Base-by-base conservation (phyloP, 2,113 vertebrate species). In the Strix uralensis region DNA sequence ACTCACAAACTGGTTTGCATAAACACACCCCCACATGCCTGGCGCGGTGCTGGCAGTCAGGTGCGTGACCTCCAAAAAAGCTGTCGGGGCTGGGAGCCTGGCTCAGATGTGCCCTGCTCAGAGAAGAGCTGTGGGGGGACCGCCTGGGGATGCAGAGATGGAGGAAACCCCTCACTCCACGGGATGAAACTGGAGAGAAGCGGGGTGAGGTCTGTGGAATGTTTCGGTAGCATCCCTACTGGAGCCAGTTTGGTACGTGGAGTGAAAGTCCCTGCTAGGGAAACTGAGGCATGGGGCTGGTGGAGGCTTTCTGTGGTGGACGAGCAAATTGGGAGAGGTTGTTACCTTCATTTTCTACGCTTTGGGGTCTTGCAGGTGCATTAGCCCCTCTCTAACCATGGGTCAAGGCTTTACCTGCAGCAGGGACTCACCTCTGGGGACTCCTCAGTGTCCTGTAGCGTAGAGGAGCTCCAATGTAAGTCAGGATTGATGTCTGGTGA, bases 151-250 rank as follows among this genome's bases (percentile, higher is more conserved):
- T 1, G 7, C 20, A 30, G 47, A 46, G 47, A 6, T 13, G 26
- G 19, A 19, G 17, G 88, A 27, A 81, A 36, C 36, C 2, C 6
- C 9, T 16, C 15, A 3, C 2, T 6, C 42, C 13, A 4, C 0
- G 1, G 36, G 15, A 10, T n/a, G 58, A 54, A 79, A 58, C 0
- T 0, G 30, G 21, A 34, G 16, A 49, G 63, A 54, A 49, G n/a
- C 1, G 12, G 17, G 11, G 29, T 34, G 54, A 44, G 36, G 51
- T 10, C 3, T 4, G 13, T 0, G 1, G 29, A 20, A 13, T 15
- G 25, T 72, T 62, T 62, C 0, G 1, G 30, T 13, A 40, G 13
- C 7, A 5, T 69, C 54, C 22, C 36, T 47, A 6, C 25, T 44
- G 65, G 47, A 77, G 12, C 19, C 18, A 9, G 32, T 62, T 77